A percentile compares a stretch with the other conserved stretches of the same genome.
These are phyloP conservation scores for Microcaecilia unicolor DNA, from an alignment of 2,797 vertebrate species.

Conservation along the genomic window DNA sequence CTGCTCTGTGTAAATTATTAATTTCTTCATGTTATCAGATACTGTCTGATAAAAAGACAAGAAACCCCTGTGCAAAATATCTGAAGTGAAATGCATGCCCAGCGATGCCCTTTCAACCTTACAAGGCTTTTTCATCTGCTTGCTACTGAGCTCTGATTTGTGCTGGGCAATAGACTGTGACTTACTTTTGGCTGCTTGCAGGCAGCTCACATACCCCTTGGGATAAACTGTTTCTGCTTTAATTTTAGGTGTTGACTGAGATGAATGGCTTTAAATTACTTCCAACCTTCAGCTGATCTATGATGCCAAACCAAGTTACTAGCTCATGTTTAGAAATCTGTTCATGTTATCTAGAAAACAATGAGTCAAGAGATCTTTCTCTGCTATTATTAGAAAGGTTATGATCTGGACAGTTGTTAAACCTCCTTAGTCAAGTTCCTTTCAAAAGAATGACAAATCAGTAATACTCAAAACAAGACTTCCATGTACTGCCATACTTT, in stretches of 20 bases:
- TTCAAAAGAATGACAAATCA: no score
- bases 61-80: constrained; percentile 26
- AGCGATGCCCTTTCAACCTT: constrained; percentile 32
- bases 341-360: constrained; percentile 24
- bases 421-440: no score
- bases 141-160: constrained; percentile 11
- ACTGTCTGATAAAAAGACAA: constrained; percentile 42
- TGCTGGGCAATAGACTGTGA: constrained; percentile 30
- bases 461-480: no score
- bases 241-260: constrained; percentile 48
- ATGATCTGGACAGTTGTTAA: no score
- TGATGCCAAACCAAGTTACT: constrained; percentile 39
- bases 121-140: constrained; percentile 35
- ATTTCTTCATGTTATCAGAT: constrained; percentile 57
- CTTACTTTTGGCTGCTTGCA: constrained; percentile 21
- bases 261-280: constrained; percentile 40
- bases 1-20: constrained; percentile 59
- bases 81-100: constrained; percentile 32
- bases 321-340: constrained; percentile 36
- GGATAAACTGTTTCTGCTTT: constrained; percentile 44
- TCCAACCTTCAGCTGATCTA: constrained; percentile 39
- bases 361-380: no score
- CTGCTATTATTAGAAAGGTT: no score
- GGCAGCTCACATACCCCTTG: constrained; percentile 29
- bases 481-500: no score